Conservation (phyloP, 1,140 invertebrate genomes). For the Pseudomyrmex pallidus region DNA sequence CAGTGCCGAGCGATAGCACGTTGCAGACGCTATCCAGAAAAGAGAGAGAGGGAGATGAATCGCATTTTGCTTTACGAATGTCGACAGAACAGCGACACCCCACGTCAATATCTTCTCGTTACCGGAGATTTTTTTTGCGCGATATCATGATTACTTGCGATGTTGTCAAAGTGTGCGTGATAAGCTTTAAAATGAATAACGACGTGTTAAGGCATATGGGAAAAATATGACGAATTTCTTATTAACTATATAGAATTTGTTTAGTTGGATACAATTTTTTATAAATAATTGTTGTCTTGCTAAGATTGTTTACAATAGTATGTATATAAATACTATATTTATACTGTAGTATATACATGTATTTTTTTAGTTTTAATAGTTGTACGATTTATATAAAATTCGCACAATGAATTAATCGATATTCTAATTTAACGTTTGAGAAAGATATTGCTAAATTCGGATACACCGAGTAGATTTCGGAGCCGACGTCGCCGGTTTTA, state of each 20-base stretch:
- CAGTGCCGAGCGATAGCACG: constrained; percentile 9
- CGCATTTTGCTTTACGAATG: constrained; percentile 28
- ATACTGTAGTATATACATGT: too few relatives aligned
- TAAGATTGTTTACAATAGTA: too few relatives aligned
- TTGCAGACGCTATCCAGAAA: neutral
- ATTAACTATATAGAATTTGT: neutral
- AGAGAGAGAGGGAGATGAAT: neutral
- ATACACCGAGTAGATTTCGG: constrained; percentile 28
- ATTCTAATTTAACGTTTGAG: neutral
- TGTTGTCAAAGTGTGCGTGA: neutral
- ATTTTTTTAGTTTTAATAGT: too few relatives aligned
- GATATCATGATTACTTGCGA: constrained; percentile 24
- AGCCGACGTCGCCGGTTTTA: constrained; percentile 27
- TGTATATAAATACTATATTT: too few relatives aligned
- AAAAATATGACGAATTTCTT: neutral
- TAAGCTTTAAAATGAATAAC: constrained; percentile 10
- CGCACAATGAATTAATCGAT: neutral
- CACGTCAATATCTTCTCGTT: constrained; percentile 37
- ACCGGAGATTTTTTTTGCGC: constrained; percentile 21
- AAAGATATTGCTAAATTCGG: constrained; percentile 1
- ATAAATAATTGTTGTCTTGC: too few relatives aligned
- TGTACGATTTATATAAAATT: neutral
- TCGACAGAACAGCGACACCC: constrained; percentile 13
- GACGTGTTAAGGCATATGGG: neutral
- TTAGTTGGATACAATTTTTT: too few relatives aligned